Evolutionary conservation across 2,797 vertebrate genomes (phyloP), one percentile per base, ranked within the genome.

Genomic region (Gymnopithys bicolor): DNA sequence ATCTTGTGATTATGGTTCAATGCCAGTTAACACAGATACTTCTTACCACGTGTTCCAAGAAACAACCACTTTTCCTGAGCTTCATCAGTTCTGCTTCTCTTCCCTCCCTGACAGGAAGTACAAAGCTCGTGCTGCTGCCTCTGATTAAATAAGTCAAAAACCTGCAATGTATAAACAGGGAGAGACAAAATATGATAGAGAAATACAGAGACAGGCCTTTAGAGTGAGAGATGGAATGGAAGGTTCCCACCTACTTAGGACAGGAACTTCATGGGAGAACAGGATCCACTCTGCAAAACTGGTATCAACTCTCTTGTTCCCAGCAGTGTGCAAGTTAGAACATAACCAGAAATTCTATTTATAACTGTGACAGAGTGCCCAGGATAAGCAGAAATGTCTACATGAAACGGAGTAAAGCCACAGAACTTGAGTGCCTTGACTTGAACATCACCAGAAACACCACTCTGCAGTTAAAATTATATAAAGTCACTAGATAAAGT

Each of bases 1-100:
- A 94, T 92, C 70, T 94, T 93, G 81, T 84, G 76, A 91, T 88
- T 64, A 8, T 46, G 91, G 83, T 79, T 82, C 86, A 79, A 7
- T 82, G 84, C 60, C 93, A 93, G 69, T 81, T 95, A 93, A 87
- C 94, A 70, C 7, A 5, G 68, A 16, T 84, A 88, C 18, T 94
- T 92, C 87, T 91, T 90, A 84, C 67, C 80, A 30, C 1, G 0
- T 53, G 64, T 51, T 74, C 56, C 64, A 71, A 69, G 60, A 92
- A 79, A 83, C 56, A 67, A 70, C 16, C 11, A 4, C 52, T 67
- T 68, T 60, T 86, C 67, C 63, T 53, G 37, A 82, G 64, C 49
- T 84, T 70, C 80, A 59, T 63, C 80, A 27, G 5, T 63, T 92
- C 76, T 70, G 49, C 56, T 63, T 56, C 53, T 56, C 37, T 67